phyloP scores from a whole-genome alignment of 2,888 invertebrate species.

The Andrena bicolor region DNA sequence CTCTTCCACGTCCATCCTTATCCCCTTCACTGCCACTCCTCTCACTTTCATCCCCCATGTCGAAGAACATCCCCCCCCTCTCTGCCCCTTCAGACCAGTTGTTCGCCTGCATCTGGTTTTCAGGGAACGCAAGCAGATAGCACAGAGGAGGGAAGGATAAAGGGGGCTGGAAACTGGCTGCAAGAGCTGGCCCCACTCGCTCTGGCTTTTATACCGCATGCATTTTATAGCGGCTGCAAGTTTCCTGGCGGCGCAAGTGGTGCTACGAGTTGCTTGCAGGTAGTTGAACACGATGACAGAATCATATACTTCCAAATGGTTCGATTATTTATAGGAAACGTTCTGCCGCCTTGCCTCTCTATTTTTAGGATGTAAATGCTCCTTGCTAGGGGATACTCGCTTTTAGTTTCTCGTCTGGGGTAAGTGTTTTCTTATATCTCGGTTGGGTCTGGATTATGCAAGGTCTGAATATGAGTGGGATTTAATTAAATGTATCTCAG shows the following conservation, averaged over 20 bases:
- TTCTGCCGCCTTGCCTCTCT: conserved; percentile 1
- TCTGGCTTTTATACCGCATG: conserved; percentile 67
- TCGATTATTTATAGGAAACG: conserved; percentile 32
- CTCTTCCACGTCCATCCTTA: background rate
- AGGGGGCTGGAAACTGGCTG: conserved; percentile 13
- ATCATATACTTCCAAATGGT: conserved; percentile 23
- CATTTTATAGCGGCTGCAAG: conserved; percentile 66
- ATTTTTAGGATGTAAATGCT: conserved; percentile 12
- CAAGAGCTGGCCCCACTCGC: conserved; percentile 18
- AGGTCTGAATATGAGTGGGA: no score
- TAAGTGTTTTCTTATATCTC: background rate
- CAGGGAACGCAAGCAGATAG: background rate
- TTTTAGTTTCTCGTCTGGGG: background rate
- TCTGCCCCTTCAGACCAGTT: background rate
- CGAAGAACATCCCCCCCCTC: background rate
- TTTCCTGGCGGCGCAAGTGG: conserved; percentile 14
- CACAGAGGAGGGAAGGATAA: conserved; percentile 9
- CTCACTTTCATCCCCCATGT: no score
- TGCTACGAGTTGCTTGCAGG: background rate
- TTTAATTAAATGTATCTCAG: no score
- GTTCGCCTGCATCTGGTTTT: background rate
- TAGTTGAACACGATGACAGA: conserved; percentile 19
- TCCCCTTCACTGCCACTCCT: background rate
- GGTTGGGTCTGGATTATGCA: background rate
- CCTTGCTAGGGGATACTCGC: background rate